These are phyloP conservation scores for Pitta sordida DNA, from an alignment of 2,113 vertebrate species.

Conservation along the genomic window DNA sequence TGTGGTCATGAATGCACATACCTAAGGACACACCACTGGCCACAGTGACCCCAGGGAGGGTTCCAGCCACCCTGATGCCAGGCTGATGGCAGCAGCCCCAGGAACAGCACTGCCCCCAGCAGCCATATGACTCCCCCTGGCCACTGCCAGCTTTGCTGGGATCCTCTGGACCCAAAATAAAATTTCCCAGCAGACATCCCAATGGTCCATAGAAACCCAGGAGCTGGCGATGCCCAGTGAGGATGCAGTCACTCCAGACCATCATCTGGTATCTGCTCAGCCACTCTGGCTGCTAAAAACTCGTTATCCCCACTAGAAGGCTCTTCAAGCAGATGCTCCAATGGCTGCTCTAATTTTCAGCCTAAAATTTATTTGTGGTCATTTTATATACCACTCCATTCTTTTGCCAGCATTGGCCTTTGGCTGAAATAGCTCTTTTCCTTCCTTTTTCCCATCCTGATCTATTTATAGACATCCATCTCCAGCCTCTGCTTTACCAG, in stretches of 20 bases:
- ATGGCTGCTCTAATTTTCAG: background rate
- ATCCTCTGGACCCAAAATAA: background rate
- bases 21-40: background rate
- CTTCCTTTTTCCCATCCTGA: background rate
- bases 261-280: background rate
- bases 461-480: background rate
- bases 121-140: fast-evolving
- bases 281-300: background rate
- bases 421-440: background rate
- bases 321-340: background rate
- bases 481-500: background rate
- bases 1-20: background rate
- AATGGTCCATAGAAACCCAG: background rate
- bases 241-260: background rate
- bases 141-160: background rate
- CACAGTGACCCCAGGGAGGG: background rate
- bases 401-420: background rate
- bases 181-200: background rate
- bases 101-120: background rate
- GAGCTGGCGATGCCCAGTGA: background rate
- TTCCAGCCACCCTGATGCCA: background rate
- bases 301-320: background rate
- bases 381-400: background rate
- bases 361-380: background rate
- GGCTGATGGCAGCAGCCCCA: background rate